Evolutionary conservation across 2,888 invertebrate species (phyloP).

Genomic region (Pterostichus madidus): DNA sequence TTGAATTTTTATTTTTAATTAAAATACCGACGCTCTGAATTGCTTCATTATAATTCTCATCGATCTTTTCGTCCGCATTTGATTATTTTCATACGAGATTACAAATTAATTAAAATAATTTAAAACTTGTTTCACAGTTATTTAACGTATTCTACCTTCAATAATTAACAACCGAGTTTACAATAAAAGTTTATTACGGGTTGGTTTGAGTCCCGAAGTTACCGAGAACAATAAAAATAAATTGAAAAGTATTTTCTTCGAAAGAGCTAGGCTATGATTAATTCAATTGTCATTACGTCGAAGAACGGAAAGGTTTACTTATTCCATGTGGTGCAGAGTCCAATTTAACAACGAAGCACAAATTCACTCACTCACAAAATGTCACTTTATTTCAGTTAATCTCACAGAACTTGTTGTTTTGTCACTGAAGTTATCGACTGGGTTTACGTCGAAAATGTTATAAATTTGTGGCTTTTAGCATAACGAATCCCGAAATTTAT

Average conservation of each 20-base stretch:
- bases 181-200: too few species aligned
- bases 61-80: neutral
- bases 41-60: slow-evolving; percentile 46
- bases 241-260: too few species aligned
- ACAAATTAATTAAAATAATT: slow-evolving; percentile 19
- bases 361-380: slow-evolving; percentile 23
- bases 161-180: too few species aligned
- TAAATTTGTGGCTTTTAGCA: slow-evolving; percentile 33
- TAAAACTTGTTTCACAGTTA: neutral
- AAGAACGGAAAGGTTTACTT: neutral
- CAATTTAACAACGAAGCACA: neutral
- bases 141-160: neutral
- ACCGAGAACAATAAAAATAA: too few species aligned
- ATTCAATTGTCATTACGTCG: neutral
- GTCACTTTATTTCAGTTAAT: slow-evolving; percentile 18
- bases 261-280: neutral
- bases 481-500: slow-evolving; percentile 38
- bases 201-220: too few species aligned
- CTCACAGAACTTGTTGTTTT: neutral
- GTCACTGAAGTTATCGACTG: slow-evolving; percentile 16
- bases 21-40: slow-evolving; percentile 39
- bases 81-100: neutral
- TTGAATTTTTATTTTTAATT: slow-evolving; percentile 55
- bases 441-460: slow-evolving; percentile 42
- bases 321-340: neutral